phyloP scores from a whole-genome alignment of 2,113 vertebrate genomes.

The Pluvialis apricaria region DNA sequence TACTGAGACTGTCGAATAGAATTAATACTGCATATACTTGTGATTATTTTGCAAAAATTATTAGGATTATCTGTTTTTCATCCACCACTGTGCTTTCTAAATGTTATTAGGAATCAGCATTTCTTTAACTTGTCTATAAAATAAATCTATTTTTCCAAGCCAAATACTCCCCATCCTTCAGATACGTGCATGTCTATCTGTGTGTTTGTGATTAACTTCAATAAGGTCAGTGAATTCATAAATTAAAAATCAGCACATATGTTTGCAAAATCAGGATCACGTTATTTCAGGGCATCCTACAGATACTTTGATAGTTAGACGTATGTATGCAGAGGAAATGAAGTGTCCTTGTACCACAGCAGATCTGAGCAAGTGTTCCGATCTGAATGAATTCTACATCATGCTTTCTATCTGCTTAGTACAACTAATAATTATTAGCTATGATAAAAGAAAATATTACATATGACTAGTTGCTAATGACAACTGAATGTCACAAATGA shows the following conservation, averaged over 20 bases:
- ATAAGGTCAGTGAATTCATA: background rate
- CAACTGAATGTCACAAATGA: slow-evolving; percentile 55
- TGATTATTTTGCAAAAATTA: background rate
- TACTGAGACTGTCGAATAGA: background rate
- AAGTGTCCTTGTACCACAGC: background rate
- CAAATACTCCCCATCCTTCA: background rate
- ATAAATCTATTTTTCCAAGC: background rate
- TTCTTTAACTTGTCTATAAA: background rate
- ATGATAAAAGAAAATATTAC: slow-evolving; percentile 50
- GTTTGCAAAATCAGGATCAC: background rate
- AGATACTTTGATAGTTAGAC: background rate
- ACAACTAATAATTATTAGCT: slow-evolving; percentile 56
- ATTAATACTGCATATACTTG: background rate
- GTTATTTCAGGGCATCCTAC: background rate
- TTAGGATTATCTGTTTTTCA: background rate
- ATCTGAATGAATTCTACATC: slow-evolving; percentile 61
- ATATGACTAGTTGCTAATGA: slow-evolving; percentile 57
- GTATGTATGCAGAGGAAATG: background rate
- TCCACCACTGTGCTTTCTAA: background rate
- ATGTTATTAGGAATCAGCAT: background rate
- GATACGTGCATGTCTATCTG: too few species aligned
- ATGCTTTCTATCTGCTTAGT: slow-evolving; percentile 44
- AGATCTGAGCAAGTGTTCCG: slow-evolving; percentile 45
- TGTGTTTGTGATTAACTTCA: background rate
- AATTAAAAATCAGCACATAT: background rate